Percentiles rank a stretch among this genome's conserved stretches.
Evolutionary conservation across 1,140 invertebrate genomes (phyloP).

Genomic region (Spodoptera frugiperda): DNA sequence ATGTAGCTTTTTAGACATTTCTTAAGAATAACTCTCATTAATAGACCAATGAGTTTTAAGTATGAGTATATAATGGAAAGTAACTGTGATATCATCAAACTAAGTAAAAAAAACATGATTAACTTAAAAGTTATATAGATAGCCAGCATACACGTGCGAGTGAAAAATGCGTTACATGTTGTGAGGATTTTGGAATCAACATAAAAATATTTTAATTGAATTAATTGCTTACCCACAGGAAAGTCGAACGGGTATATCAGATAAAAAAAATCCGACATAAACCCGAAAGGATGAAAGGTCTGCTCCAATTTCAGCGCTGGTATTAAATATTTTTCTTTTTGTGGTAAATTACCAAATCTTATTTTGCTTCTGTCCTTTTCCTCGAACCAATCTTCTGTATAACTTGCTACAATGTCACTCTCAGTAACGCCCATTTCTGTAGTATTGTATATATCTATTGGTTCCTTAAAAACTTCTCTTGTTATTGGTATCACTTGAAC

Average conservation of each 20-base stretch:
- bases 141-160: too few relatives aligned
- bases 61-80: too few relatives aligned
- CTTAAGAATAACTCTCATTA: too few relatives aligned
- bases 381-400: slow-evolving; percentile 72
- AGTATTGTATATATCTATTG: slow-evolving; percentile 58
- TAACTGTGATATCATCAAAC: too few relatives aligned
- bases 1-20: too few relatives aligned
- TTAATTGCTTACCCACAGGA: slow-evolving; percentile 75
- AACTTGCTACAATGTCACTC: slow-evolving; percentile 69
- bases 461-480: slow-evolving; percentile 68
- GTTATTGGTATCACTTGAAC: slow-evolving; percentile 73
- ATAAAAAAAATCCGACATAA: slow-evolving; percentile 80
- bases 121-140: too few relatives aligned
- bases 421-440: slow-evolving; percentile 69
- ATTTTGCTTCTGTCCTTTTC: slow-evolving; percentile 77
- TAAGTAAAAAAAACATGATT: too few relatives aligned
- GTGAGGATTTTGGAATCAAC: too few relatives aligned
- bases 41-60: too few relatives aligned
- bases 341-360: slow-evolving; percentile 79
- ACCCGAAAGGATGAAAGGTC: slow-evolving; percentile 78
- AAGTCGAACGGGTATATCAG: slow-evolving; percentile 80
- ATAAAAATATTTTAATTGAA: neutral
- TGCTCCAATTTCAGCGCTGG: slow-evolving; percentile 77
- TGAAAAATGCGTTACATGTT: too few relatives aligned
- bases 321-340: slow-evolving; percentile 81